Evolutionary conservation across 92 coral and sea anemone genomes (phyloP), one percentile per base, ranked within the genome.

Genomic region (Chrysogorgia sp.): DNA sequence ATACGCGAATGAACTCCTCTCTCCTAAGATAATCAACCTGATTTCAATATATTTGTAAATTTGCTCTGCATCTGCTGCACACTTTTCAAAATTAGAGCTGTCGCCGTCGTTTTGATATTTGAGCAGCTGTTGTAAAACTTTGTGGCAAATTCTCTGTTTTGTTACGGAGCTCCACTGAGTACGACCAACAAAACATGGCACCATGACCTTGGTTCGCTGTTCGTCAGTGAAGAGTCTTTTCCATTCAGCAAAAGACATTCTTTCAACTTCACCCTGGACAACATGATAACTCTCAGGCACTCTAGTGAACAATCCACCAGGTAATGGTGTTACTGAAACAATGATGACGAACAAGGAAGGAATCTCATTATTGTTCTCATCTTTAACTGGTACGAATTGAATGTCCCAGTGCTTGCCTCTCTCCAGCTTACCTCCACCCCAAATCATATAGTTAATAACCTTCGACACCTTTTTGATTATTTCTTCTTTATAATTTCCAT

Each of bases 351-450:
- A 65, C 29, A 14, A 65, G 34, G 29, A 23, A 29, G 22, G 53
- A 19, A 79, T 63, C 13, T 22, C 60, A 24, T 20, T 59, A 15
- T 15, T 45, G n/a, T n/a, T n/a, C 25, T 26, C 28, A 71, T 82
- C 86, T 19, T 34, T 28, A 33, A 82, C 86, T 41, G 81, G 56
- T 62, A 74, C 81, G 37, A 82, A 82, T 47, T 35, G 40, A 28
- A 82, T 82, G 21, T 82, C 86, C 86, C 86, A 82, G 37, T 69
- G 76, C 62, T 37, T 50, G 47, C 86, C 81, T 37, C 76, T 47
- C 25, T 61, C 23, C 61, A 81, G 86, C 37, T 61, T 32, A 32
- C 75, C 75, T 48, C 52, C 31, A 24, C 63, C 14, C 26, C 74
- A 82, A 23, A 52, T 63, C 81, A 82, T 82, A 34, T 72, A 34